Evolutionary conservation across 35 echinoderm and acorn worm genomes (phyloP).

Genomic region (Apostichopus californicus): DNA sequence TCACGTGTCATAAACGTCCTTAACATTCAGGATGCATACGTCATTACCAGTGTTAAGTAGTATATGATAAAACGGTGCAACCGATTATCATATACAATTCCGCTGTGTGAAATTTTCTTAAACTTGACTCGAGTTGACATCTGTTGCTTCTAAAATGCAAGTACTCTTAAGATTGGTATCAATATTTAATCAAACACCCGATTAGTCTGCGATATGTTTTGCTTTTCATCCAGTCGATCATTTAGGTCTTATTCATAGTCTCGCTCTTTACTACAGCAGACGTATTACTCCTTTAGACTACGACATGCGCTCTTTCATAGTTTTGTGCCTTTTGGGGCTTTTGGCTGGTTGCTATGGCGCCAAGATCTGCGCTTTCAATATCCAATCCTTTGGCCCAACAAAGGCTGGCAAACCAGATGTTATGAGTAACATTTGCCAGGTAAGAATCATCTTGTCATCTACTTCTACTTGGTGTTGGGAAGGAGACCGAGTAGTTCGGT

Average conservation of each 20-base stretch:
- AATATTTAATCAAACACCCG: no score
- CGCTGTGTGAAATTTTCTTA: no score
- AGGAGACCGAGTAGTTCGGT: no score
- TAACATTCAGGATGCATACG: no score
- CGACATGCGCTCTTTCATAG: background rate
- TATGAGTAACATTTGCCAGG: background rate
- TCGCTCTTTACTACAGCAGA: background rate
- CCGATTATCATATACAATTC: no score
- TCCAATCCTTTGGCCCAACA: constrained; percentile 34
- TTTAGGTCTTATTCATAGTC: background rate
- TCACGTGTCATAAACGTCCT: no score
- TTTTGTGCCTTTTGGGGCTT: constrained; percentile 15
- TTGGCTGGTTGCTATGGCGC: background rate
- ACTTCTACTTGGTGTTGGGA: no score
- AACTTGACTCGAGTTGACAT: no score
- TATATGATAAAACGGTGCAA: no score
- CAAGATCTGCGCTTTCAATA: constrained; percentile 17
- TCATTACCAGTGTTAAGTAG: no score
- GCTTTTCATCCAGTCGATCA: background rate
- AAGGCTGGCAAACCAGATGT: constrained; percentile 27
- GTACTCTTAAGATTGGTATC: no score
- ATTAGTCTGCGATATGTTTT: background rate
- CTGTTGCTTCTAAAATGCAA: no score
- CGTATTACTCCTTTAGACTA: background rate
- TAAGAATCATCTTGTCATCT: background rate